Evolutionary conservation across 1,140 invertebrate species (phyloP), one percentile per base, ranked within the genome.

Genomic region (Colletes latitarsis): DNA sequence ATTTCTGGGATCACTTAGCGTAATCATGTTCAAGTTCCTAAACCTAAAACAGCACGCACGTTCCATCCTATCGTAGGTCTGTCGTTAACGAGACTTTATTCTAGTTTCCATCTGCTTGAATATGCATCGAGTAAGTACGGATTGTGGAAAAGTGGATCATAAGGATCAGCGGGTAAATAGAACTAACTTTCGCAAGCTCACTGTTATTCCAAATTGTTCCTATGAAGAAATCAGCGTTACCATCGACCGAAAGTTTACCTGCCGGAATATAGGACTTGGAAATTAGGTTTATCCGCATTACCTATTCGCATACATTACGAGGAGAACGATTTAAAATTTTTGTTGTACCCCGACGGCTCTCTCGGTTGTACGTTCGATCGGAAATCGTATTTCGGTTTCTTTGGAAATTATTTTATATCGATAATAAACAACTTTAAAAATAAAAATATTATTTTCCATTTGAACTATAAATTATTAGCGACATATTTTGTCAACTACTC

Each of bases 141-240:
- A 58, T 46, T 71, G 68, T 68, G 49, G 79, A 62, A 86, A 86
- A 86, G 84, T 85, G 73, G 84, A 86, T 85, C 84, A 84, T 70
- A 75, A 82, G 84, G 83, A 85, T 86, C 79, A 70, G 39, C 64
- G 60, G 57, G 79, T 85, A 85, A 86, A 86, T 85, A 85, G 84
- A 82, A 81, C 76, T 70, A 62, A 84, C 78, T 82, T 81, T 53
- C 60, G 63, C 60, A 74, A 84, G 69, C 78, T 81, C 39, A 41
- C 17, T 67, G 10, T 63, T 69, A 73, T 73, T 78, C 81, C 30
- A 77, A 77, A 84, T 77, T 75, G 77, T 79, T 66, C 68, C 49
- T 9, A 17, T 43, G 60, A 73, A 57, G 70, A 79, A 79, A 73
- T 64, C 60, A 58, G 46, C 70, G 57, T 55, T 64, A 63, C 77